Base-by-base conservation (phyloP, 92 coral and sea anemone species). In the Epizoanthus rinbou region DNA sequence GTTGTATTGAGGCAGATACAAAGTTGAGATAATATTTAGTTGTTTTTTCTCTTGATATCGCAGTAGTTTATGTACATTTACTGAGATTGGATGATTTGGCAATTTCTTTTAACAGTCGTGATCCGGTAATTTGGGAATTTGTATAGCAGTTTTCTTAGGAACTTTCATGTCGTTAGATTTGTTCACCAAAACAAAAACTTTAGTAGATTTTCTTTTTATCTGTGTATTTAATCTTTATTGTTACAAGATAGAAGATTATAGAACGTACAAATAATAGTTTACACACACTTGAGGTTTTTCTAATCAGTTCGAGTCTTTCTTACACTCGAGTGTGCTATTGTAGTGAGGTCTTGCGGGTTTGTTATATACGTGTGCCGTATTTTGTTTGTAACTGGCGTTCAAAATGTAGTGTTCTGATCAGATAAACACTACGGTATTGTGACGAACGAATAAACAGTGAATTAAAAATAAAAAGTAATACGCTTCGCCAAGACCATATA, bases 191-290 rank as follows among this genome's bases (percentile, higher is more conserved):
- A 76, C 82, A 76, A 60, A 57, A 59, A 39, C 21, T 13, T 14
- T 37, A 17, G 37, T 60, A 43, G 13, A 41, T 43, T 60, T 37
- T 18, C 17, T 50, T 41, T 78, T 78, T 78, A 78, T 78, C 82
- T 78, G 69, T 41, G 37, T 60, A 69, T 78, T 60, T 78, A 60
- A 78, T 78, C 82, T 78, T 78, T 62, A 78, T 76, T 39, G 57
- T 69, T 78, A 69, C 60, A 52, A 62, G 82, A 62, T 60, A 39
- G 57, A 60, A 19, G 59, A 17, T 57, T 35, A 24, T 75, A 22
- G 81, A 75, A 76, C 6, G 37, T 75, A 35, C 39, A 75, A 58
- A 62, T 47, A 53, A 10, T 19, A 75, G 37, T 31, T 28, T 35
- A 57, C 37, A n/a, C 9, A 37, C 1, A 11, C 33, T 3, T 3